Conservation (phyloP, 2,113 vertebrate species). For the Marcusenius ussheri region DNA sequence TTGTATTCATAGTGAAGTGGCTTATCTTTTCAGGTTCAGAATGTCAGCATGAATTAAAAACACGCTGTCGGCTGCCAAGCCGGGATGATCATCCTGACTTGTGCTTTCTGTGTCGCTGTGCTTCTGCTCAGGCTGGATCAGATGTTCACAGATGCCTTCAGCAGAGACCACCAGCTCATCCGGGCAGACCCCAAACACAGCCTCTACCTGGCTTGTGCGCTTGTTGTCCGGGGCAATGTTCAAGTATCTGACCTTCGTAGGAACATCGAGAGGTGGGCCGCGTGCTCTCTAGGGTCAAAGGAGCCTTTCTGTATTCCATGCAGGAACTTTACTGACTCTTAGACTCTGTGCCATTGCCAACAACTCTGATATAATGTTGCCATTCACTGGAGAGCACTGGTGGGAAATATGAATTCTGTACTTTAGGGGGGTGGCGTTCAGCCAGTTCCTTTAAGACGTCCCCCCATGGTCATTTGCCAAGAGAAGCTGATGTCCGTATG, state of each 20-base stretch:
- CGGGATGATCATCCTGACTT: background rate
- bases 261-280: slow-evolving; percentile 85
- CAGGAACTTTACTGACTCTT: background rate
- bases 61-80: background rate
- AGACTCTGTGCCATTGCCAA: slow-evolving; percentile 11
- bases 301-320: background rate
- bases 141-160: slow-evolving; percentile 96
- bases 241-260: slow-evolving; percentile 90
- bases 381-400: slow-evolving; percentile 30
- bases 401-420: background rate
- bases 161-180: slow-evolving; percentile 88
- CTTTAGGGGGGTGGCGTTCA: slow-evolving; percentile 44
- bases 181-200: slow-evolving; percentile 77
- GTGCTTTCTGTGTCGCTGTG: background rate
- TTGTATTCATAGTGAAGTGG: background rate
- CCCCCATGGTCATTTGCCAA: slow-evolving; percentile 10
- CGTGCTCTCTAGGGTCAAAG: background rate
- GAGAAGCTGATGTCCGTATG: slow-evolving; percentile 11
- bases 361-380: slow-evolving; percentile 23
- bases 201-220: slow-evolving; percentile 87
- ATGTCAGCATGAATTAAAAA: background rate
- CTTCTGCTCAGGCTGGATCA: slow-evolving; percentile 74
- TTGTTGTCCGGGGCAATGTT: slow-evolving; percentile 85
- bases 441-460: background rate
- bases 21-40: background rate